Evolutionary conservation across 2,888 invertebrate species (phyloP), one percentile per base, ranked within the genome.

Genomic region (Anticlea derivata): DNA sequence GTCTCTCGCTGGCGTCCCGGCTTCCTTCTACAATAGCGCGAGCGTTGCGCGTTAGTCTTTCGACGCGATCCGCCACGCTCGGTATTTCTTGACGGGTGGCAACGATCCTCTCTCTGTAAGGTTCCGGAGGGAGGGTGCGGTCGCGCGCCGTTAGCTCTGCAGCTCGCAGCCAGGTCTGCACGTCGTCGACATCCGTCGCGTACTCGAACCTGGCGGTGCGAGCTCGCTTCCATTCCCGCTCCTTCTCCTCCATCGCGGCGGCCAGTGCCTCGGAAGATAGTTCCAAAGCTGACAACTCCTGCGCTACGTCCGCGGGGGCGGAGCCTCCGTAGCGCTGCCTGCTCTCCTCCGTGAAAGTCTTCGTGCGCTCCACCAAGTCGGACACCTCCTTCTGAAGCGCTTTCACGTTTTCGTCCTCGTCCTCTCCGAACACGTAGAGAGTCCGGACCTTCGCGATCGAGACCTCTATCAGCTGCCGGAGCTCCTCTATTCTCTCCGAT

Each of bases 141-240:
- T 97, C 96, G 71, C 96, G 94, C 23, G 97, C 94, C 68, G 95
- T 95, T 26, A 96, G 91, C 81, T 97, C 97, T 5, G 97, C 95
- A 44, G 94, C 94, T 63, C 95, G 93, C 53, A 97, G 91, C 97
- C 98, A 98, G 49, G 92, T 92, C 74, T 95, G 95, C 13, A 97
- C 93, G 59, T 94, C 94, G 61, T 96, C 96, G 17, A 96, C 95
- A 70, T 96, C 96, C 17, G 91, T 87, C 35, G 94, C 83, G 81
- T 97, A 97, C 64, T 97, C 97, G 40, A 94, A 93, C 49, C 97
- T 93, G 50, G 95, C 92, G 8, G 96, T 96, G 69, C 94, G 93
- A 13, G 97, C 97, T 59, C 96, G 94, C 80, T 96, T 96, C 86
- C 96, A 95, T 80, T 97, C 96, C 77, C 96, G 93, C 73, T 95